Base-by-base conservation (phyloP, 2,113 vertebrate genomes). In the Pipa parva region DNA sequence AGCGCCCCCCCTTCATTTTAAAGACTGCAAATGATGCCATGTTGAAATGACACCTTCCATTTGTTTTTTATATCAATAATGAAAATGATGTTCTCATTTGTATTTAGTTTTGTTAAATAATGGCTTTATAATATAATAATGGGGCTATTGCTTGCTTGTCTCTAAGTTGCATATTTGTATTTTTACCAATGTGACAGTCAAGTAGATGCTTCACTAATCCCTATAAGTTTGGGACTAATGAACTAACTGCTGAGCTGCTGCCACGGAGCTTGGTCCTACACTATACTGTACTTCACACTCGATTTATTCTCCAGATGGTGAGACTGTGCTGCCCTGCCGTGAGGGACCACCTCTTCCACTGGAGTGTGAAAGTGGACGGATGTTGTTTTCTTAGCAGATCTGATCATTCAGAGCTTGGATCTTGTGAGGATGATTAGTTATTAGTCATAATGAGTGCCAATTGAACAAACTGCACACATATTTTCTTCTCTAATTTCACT, bases 221-320 rank as follows among this genome's bases (percentile, higher is more conserved):
- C 91, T 80, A 59, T 87, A 96, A 97, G 92, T 97, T 97, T 92
- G 92, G 91, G 93, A 91, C 93, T 98, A 97, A 97, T 97, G 95
- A 97, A 97, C 92, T 96, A 88, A 93, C 95, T 92, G 96, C 95
- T 95, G 96, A 90, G 95, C 89, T 81, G 87, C 91, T 76, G 91
- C 93, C 92, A 97, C 88, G 89, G 93, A 95, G 91, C 90, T 84
- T 92, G 92, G 91, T 95, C 94, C 92, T 91, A 92, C 95, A 97
- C 96, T 95, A 93, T 97, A 97, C 96, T 97, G 94, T 97, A 97
- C 95, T 98, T 99, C 95, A 98, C 96, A 97, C 95, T 95, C 93
- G 91, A 98, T 98, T 99, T 97, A 93, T 92, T 95, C 94, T 97
- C 95, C 96, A 98, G 96, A 98, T 98, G 96, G 96, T 89, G 81